Evolutionary conservation across 2,113 vertebrate genomes (phyloP), one percentile per base, ranked within the genome.

Genomic region (Triplophysa siluroides): DNA sequence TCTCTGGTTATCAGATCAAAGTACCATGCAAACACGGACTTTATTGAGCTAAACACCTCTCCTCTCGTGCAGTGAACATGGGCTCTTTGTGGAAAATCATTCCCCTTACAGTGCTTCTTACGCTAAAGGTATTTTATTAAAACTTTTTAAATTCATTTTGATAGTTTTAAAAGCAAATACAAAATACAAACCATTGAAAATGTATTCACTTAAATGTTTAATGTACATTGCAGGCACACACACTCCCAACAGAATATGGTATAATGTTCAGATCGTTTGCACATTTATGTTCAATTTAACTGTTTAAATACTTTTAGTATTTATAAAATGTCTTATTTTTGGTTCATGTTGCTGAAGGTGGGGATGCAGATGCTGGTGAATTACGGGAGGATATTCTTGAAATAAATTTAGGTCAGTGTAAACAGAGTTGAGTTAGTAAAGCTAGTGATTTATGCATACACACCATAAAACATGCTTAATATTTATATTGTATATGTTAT

Each of bases 361-460:
- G 84, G 18, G 56, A 89, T 78, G 88, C 82, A 76, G 92, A 92
- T 82, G 86, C 85, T 68, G 92, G 91, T 12, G 91, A 92, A 73
- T 72, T 91, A 33, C 85, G 88, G 41, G 88, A 89, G 0, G 92
- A 93, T 81, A 91, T 93, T 75, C 88, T 54, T 50, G 91, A 92
- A 1, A 91, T 93, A 69, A 93, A 93, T 54, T 87, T 80, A 83
- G 89, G 92, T 93, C 74, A 84, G 11, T 70, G 10, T 45, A 16
- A 60, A 60, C 19, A 0, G 1, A 33, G 24, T 3, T 23, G 29
- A 45, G 11, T 45, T 26, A 70, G 38, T 21, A 43, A 43, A 67
- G 38, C 43, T 45, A 45, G 11, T 45, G 10, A 11, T 45, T 45
- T 45, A 11, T 11, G 43, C 43, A 45, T 2, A 45, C 10, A 45